These are phyloP conservation scores for Galleria mellonella DNA, from an alignment of 1,140 invertebrate species.

Conservation along the genomic window DNA sequence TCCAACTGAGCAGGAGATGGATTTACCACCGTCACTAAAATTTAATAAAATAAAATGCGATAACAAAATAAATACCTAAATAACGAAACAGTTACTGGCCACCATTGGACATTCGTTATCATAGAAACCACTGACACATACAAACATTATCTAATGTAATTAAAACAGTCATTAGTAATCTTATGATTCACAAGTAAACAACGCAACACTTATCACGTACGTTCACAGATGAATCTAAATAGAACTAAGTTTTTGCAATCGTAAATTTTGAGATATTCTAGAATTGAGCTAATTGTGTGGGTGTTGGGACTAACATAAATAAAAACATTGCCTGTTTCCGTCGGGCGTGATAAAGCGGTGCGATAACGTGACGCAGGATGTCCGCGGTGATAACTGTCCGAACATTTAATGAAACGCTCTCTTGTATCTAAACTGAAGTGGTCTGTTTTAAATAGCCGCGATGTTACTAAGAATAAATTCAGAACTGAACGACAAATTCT, in stretches of 20 bases:
- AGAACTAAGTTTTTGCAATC: conserved; percentile 31
- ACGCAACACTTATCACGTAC: conserved; percentile 15
- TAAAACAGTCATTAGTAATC: too few relatives aligned
- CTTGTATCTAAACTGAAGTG: conserved; percentile 1
- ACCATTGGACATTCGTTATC: too few relatives aligned
- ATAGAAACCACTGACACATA: too few relatives aligned
- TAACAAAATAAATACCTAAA: not conserved
- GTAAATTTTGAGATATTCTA: conserved; percentile 37
- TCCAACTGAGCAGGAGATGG: too few relatives aligned
- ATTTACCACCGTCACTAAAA: too few relatives aligned
- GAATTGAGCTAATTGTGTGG: conserved; percentile 27
- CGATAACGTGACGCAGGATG: conserved; percentile 10
- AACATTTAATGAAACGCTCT: conserved; percentile 37
- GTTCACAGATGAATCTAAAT: conserved; percentile 22
- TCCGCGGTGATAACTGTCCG: conserved; percentile 38
- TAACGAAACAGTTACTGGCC: not conserved
- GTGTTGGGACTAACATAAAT: conserved; percentile 47
- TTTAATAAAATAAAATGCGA: too few relatives aligned
- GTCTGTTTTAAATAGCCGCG: too few relatives aligned
- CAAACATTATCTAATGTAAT: too few relatives aligned
- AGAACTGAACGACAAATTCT: too few relatives aligned
- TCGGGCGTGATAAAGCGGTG: conserved; percentile 30
- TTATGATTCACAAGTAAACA: not conserved
- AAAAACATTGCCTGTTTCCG: conserved; percentile 64
- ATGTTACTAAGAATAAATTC: too few relatives aligned